Evolutionary conservation across 2,888 invertebrate genomes (phyloP), one percentile per base, ranked within the genome.

Genomic region (Lepetodrilus schrolli): DNA sequence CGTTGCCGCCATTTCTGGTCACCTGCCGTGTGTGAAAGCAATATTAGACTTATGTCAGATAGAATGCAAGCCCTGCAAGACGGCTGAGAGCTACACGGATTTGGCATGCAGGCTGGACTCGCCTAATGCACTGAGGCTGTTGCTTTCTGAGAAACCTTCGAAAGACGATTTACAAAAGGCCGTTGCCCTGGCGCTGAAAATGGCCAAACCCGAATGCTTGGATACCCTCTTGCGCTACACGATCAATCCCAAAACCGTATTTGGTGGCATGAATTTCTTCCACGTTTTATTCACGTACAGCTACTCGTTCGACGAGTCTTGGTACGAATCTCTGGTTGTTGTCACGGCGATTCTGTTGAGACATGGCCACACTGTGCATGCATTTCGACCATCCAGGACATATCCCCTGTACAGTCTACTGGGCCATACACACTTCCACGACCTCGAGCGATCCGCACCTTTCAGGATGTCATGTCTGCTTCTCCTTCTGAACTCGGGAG

Each of bases 381-480:
- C 78, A 7, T 76, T 77, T 7, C 65, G 81, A 2, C 87, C 86
- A 0, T 83, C 84, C 21, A 79, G 88, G 26, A 85, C 87, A 2
- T 88, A 83, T 70, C 89, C 89, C 0, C 75, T 89, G 30, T 86
- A 89, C 77, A 88, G 87, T 72, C 75, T 88, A n/a, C 78, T 88
- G 4, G 77, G 84, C 23, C 82, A 82, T 43, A 75, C 82, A 3
- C 79, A 83, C 0, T 74, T 83, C 13, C 78, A 82, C 8, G 84
- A 85, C 43, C 79, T 82, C 48, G 81, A 84, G 26, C 81, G 78
- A 30, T 75, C 78, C 1, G 78, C 79, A 0, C 82, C 83, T 7
- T 85, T 83, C 70, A 75, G 86, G 1, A 74, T 80, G 26, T 80
- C 86, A 0, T 82, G 82, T 38, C 70, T 86, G 38, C 78, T 84